phyloP scores from a whole-genome alignment of 2,113 vertebrate genomes.

The Archilochus colubris region DNA sequence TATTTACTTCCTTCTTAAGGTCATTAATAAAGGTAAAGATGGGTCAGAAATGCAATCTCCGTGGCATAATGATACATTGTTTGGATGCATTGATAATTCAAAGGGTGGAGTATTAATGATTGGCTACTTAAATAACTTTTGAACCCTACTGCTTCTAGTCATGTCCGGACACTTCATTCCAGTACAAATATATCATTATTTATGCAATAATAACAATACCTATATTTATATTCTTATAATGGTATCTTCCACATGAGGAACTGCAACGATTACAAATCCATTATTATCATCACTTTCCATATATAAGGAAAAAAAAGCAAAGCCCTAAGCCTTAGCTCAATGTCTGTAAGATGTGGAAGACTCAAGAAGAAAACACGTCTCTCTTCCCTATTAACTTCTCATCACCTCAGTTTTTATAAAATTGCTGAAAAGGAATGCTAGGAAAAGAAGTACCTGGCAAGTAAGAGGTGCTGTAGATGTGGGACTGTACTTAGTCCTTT shows the following conservation, averaged over 20 bases:
- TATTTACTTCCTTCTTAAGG: constrained; percentile 30
- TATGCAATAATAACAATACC: background rate
- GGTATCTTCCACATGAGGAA: background rate
- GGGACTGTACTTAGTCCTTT: background rate
- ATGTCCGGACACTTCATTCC: background rate
- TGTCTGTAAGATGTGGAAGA: background rate
- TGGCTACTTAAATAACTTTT: background rate
- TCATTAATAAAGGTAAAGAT: background rate
- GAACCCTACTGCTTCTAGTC: background rate
- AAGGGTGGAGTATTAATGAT: constrained; percentile 21
- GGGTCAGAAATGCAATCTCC: background rate
- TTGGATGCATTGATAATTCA: background rate
- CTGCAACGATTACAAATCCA: background rate
- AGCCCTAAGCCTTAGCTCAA: background rate
- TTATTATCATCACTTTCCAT: background rate
- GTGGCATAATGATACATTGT: background rate
- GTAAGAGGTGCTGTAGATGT: background rate
- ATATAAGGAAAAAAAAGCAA: background rate
- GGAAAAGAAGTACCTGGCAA: background rate
- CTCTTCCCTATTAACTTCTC: background rate
- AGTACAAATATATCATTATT: background rate
- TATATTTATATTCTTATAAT: background rate
- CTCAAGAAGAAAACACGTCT: background rate
- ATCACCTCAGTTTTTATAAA: background rate
- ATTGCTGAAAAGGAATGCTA: background rate